Base-by-base conservation (phyloP, 1,140 invertebrate genomes). In the Berghia stephanieae region DNA sequence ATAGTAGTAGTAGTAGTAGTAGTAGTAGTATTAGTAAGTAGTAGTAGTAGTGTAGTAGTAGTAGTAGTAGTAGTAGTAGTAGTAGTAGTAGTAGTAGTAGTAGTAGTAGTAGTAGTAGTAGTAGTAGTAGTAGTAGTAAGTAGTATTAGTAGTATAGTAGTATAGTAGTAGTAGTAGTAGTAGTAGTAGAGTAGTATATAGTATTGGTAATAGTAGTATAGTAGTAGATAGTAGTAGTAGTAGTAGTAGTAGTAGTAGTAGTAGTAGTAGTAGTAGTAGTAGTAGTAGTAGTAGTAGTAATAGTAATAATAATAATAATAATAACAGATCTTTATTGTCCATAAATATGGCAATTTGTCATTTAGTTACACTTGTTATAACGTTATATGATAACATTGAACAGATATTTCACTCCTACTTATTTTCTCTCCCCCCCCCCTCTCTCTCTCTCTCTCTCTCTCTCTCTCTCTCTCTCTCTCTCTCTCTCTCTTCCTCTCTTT, bases 261-360 rank as follows among this genome's bases (percentile, higher is more conserved):
- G 55, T n/a, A n/a, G 21, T 60, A n/a, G 21, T 60, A 60, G 55
- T 8, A 60, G 55, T 60, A 60, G 5, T 60, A 60, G 21, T 60
- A 60, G 21, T 60, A 60, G 55, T 60, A n/a, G 55, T 60, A n/a
- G 55, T 8, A 60, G 55, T 60, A 60, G 55, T 60, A 60, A 24
- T n/a, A 8, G 21, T 60, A 60, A 5, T 8, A n/a, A 31, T 60
- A 60, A 31, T 60, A n/a, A 31, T 10, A 10, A 49, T n/a, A 10
- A 49, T n/a, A 13, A 13, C 46, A 13, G 38, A n/a, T 2, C 42
- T 36, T 3, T 63, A 16, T 16, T 67, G 38, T 67, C 42, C 31
- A 24, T 60, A 24, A 24, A 60, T 10, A 24, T 8, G n/a, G 5
- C 31, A 24, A 21, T 60, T 40, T 67, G 34, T 38, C 31, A 18